Conservation (phyloP, 2,888 invertebrate species). For the Diarsia mendica region DNA sequence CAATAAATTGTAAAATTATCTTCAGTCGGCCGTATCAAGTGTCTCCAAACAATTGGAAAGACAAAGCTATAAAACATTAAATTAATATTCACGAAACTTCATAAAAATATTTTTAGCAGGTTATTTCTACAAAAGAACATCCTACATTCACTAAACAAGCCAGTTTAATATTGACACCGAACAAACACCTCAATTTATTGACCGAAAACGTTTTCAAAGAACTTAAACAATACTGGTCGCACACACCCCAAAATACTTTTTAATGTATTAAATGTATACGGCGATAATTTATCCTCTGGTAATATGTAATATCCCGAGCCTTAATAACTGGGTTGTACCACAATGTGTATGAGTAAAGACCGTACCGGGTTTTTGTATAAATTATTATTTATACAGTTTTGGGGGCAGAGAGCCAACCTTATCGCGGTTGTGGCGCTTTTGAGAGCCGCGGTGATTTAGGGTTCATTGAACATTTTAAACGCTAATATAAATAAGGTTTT, state of each 20-base stretch:
- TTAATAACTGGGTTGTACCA: slow-evolving; percentile 65
- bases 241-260: slow-evolving; percentile 43
- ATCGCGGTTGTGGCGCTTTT: slow-evolving; percentile 70
- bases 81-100: slow-evolving; percentile 1
- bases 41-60: slow-evolving; percentile 12
- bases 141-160: slow-evolving; percentile 25
- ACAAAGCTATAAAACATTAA: slow-evolving; percentile 25
- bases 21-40: slow-evolving; percentile 10
- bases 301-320: slow-evolving; percentile 62
- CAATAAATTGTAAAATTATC: slow-evolving; percentile 36
- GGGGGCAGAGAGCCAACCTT: slow-evolving; percentile 73
- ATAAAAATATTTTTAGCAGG: slow-evolving; percentile 2
- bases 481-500: background rate
- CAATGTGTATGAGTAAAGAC: slow-evolving; percentile 59
- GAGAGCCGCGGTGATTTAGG: slow-evolving; percentile 67
- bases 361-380: slow-evolving; percentile 69
- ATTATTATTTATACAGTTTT: slow-evolving; percentile 76
- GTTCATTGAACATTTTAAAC: slow-evolving; percentile 51
- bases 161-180: slow-evolving; percentile 22
- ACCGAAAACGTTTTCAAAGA: slow-evolving; percentile 20
- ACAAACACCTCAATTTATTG: slow-evolving; percentile 34
- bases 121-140: slow-evolving; percentile 19
- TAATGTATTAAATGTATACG: slow-evolving; percentile 32
- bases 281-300: slow-evolving; percentile 59
- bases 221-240: slow-evolving; percentile 40